Base-by-base conservation (phyloP, 2,888 invertebrate genomes). In the Cerceris rybyensis region DNA sequence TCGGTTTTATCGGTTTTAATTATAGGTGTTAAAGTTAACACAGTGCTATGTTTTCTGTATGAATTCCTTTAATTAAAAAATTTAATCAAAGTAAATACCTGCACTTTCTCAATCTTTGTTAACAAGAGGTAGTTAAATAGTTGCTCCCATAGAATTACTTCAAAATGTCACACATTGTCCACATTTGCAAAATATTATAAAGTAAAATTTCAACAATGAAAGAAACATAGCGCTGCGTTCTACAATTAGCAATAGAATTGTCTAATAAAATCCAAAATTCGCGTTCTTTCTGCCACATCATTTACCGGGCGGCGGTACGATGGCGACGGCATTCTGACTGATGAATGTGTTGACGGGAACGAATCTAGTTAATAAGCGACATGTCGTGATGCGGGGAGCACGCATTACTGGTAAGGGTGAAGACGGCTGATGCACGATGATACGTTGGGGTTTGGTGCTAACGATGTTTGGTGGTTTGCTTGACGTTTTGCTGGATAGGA, bases 351-450 rank as follows among this genome's bases (percentile, higher is more conserved):
- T 88, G 90, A 88, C 89, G 87, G 89, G 88, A 88, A 89, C 87
- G 87, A 91, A 89, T 88, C 88, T 90, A 91, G 90, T 91, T 91
- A 91, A 91, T 91, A 91, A 91, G 89, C 91, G 90, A 90, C 89
- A 91, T 90, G 87, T 91, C 86, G 89, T 90, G 90, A 90, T 89
- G 88, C 89, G 90, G 89, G 92, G 90, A 86, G 89, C 87, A 90
- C 91, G 91, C 90, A 90, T 90, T 88, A 90, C 91, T 91, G 90
- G 90, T 90, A 91, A 86, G 89, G 91, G 91, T 88, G 92, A 91
- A 87, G 92, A 90, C 88, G 91, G 89, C 89, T 90, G 90, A 82
- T 91, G 91, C 85, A 90, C 88, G 91, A 90, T 90, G 91, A 91
- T 89, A 86, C 91, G 89, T 89, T 91, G 90, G 90, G 91, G 90